Evolutionary conservation across 2,888 invertebrate genomes (phyloP), one percentile per base, ranked within the genome.

Genomic region (Pseudococcus viburni): DNA sequence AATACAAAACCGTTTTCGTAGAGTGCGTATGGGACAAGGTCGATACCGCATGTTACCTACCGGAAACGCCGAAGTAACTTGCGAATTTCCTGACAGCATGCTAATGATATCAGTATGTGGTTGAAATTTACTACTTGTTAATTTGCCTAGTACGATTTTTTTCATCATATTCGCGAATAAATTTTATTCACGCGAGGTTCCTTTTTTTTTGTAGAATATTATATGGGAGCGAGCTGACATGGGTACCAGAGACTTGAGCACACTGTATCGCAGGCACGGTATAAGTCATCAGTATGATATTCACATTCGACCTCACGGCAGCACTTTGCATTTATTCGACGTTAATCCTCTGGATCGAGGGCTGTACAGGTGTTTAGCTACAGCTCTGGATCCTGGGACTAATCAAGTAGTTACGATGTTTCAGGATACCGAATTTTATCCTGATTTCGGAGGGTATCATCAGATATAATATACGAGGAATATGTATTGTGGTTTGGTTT

Each of bases 181-280:
- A 64, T 22, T 64, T 22, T 22, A 22, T 64, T 19, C 64, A 64
- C 12, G 22, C 64, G 22, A 64, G 12, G 8, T 64, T 17, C 17
- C 51, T 46, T 8, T 42, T 51, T 3, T 73, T 19, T 90, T 90
- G 0, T 89, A 91, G 91, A 91, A 91, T 84, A 89, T 91, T 15
- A 90, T 90, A 12, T 91, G 91, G 91, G 91, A 91, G 86, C 90
- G 90, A 73, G 90, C 90, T 15, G 90, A 91, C 84, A 88, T 90
- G 48, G 90, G 91, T 11, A 90, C 89, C 17, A 89, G 89, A 7
- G 90, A 90, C 85, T 89, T 90, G 46, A 90, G 90, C 86, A 89
- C 89, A 26, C 84, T 90, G 48, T 90, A 90, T 90, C 90, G 90
- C 80, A 89, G 90, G 0, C 90, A 89, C 64, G 90, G 90, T 22